Percentiles rank a stretch among this genome's conserved stretches.
Conservation (phyloP, 2,797 vertebrate species). For the Sus cebifrons region DNA sequence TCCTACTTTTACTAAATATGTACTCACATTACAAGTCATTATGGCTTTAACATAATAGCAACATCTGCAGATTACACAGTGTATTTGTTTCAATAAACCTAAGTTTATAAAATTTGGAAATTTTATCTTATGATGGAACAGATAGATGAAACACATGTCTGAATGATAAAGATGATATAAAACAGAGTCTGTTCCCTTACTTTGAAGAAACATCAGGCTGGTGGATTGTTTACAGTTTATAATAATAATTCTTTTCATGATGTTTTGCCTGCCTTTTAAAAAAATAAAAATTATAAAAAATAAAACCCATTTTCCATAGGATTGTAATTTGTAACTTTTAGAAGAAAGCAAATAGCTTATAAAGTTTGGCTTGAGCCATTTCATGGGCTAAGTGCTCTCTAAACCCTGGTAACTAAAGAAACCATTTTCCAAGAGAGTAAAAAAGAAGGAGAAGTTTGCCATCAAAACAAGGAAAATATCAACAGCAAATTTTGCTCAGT, state of each 20-base stretch:
- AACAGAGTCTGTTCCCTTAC: background rate
- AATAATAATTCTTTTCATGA: background rate
- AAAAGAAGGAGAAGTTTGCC: background rate
- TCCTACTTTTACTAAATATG: background rate
- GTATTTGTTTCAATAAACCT: background rate
- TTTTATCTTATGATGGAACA: background rate
- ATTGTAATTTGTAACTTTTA: background rate
- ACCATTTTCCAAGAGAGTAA: background rate
- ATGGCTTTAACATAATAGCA: background rate
- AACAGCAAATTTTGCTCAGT: background rate
- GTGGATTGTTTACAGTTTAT: background rate
- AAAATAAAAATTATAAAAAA: background rate
- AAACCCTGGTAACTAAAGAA: background rate
- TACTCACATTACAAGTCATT: background rate
- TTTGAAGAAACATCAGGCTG: background rate
- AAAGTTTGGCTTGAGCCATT: background rate
- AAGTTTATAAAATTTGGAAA: constrained; percentile 43
- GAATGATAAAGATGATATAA: background rate
- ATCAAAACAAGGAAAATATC: background rate
- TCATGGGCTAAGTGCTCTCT: background rate
- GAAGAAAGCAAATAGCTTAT: background rate
- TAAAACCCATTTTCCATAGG: background rate
- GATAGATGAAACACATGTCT: background rate
- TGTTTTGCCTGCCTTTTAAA: background rate
- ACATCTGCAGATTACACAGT: background rate